Base-by-base conservation (phyloP, 2,888 invertebrate genomes). In the Lampropteryx suffumata region DNA sequence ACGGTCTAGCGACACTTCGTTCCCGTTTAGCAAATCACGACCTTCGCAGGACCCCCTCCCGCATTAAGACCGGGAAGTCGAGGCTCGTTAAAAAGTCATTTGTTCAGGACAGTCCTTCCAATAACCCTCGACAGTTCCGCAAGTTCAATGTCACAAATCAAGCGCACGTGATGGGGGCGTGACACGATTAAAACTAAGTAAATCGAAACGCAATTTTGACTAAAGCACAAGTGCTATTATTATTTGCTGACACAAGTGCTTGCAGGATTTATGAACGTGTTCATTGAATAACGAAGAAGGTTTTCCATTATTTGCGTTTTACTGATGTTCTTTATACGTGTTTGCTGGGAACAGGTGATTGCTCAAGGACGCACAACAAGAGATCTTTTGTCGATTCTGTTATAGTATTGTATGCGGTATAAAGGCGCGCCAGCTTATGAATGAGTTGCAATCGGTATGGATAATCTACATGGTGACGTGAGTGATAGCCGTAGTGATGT, bases 41-140 rank as follows among this genome's bases (percentile, higher is more conserved):
- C 87, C 87, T 87, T 85, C 79, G 73, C 42, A 62, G 60, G 76
- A 62, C 74, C 77, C 78, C 79, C 79, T 77, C 75, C 67, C 69
- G 63, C 66, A 58, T 59, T 58, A 58, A 60, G 64, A 78, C 74
- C 79, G 73, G 86, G 85, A 85, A 85, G 78, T 73, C 57, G 59
- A 59, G 71, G 67, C 79, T 81, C 75, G 77, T 82, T 79, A 74
- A 71, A 75, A 72, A 72, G 69, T 67, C 75, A 79, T 78, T 75
- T 69, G 69, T 79, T 74, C 74, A 73, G 63, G 58, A 50, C 53
- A 64, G 71, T 74, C 74, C 72, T 72, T 71, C 68, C 66, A 53
- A 61, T 57, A 57, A 64, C 64, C 67, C 66, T 69, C 64, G 43
- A 48, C 40, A 50, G 65, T 68, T 67, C 67, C 63, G 62, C 59